These are phyloP conservation scores for Etheostoma perlongum DNA, from an alignment of 2,797 vertebrate genomes.

Conservation along the genomic window DNA sequence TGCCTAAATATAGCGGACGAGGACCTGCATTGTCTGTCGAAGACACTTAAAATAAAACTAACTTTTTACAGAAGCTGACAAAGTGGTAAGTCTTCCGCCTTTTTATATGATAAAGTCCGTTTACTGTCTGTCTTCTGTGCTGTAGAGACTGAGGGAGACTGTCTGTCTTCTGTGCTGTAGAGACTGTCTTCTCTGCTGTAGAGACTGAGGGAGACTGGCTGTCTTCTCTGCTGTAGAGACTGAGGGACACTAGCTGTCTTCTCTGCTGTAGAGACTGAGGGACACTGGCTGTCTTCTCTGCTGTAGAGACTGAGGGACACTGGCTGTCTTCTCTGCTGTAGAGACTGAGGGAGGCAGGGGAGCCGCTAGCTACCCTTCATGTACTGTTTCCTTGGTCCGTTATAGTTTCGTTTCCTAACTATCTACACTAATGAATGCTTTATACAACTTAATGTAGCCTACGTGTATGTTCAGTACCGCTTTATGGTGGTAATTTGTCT, in stretches of 20 bases:
- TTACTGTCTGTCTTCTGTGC: background rate
- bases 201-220: too few relatives aligned
- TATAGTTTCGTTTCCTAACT: background rate
- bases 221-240: too few relatives aligned
- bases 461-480: background rate
- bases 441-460: too few relatives aligned
- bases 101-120: background rate
- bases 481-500: rapidly evolving
- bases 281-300: too few relatives aligned
- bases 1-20: conserved; percentile 70
- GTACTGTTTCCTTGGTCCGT: background rate
- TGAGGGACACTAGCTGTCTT: too few relatives aligned
- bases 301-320: too few relatives aligned
- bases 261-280: too few relatives aligned
- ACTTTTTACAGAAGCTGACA: background rate
- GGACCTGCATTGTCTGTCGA: background rate
- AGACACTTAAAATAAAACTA: conserved; percentile 16
- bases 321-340: too few relatives aligned
- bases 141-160: background rate
- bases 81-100: conserved; percentile 43
- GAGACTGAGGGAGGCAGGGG: background rate
- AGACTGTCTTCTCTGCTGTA: too few relatives aligned
- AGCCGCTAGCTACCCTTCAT: background rate
- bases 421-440: background rate
- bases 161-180: background rate